Conservation (phyloP, 2,888 invertebrate genomes). For the Apamea crenata region DNA sequence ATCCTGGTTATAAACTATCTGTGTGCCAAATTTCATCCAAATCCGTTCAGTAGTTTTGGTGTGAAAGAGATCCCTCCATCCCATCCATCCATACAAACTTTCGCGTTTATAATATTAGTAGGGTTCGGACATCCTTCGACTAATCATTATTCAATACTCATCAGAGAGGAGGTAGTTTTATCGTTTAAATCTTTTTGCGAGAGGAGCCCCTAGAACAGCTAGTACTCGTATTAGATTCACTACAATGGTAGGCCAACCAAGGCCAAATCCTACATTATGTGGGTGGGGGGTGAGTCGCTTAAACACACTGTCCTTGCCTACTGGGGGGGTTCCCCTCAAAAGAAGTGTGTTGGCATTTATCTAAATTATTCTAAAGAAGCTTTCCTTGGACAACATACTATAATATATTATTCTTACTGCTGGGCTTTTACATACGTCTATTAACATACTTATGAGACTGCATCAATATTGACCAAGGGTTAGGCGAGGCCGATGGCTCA, state of each 20-base stretch:
- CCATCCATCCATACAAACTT: too few relatives aligned
- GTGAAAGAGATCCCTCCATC: too few relatives aligned
- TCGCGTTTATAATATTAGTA: too few relatives aligned
- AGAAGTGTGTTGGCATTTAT: slow-evolving; percentile 9
- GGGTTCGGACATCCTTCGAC: not conserved
- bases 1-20: too few relatives aligned
- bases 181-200: not conserved
- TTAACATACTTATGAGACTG: slow-evolving; percentile 22
- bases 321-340: not conserved
- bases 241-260: not conserved
- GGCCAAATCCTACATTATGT: not conserved
- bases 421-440: slow-evolving; percentile 27
- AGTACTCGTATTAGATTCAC: not conserved
- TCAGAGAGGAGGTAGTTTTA: not conserved
- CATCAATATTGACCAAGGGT: slow-evolving; percentile 29
- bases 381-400: slow-evolving; percentile 8
- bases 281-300: not conserved
- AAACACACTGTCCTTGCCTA: not conserved
- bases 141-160: not conserved
- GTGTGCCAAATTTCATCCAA: too few relatives aligned
- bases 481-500: not conserved
- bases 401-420: not conserved
- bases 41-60: too few relatives aligned
- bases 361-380: not conserved
- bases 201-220: not conserved